Evolutionary conservation across 2,888 invertebrate species (phyloP).

Genomic region (Brenthis hecate): DNA sequence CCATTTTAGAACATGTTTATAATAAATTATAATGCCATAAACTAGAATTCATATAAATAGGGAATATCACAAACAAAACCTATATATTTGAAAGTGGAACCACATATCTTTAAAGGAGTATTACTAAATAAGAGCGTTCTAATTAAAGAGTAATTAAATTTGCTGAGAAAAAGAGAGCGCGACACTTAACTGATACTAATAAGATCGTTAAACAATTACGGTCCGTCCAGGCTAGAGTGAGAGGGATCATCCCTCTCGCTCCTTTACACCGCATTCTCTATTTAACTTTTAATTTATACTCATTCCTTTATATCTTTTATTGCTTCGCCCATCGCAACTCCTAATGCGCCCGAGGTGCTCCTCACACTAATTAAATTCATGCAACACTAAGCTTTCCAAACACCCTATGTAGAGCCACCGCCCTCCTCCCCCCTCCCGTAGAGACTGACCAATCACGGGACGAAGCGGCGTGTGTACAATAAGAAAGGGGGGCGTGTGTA

Average conservation of each 20-base stretch:
- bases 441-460: constrained; percentile 52
- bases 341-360: constrained; percentile 82
- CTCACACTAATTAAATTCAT: constrained; percentile 82
- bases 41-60: constrained; percentile 32
- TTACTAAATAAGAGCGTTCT: constrained; percentile 69
- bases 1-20: no score
- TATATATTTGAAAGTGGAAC: constrained; percentile 46
- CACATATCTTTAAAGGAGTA: constrained; percentile 61
- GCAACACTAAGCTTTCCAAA: constrained; percentile 77
- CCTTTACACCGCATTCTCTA: constrained; percentile 67
- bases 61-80: constrained; percentile 51
- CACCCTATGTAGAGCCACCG: constrained; percentile 54
- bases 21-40: no score
- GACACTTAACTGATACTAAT: constrained; percentile 83
- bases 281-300: constrained; percentile 83
- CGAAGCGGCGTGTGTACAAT: constrained; percentile 47
- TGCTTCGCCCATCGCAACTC: constrained; percentile 82
- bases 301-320: constrained; percentile 83
- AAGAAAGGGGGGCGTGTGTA: constrained; percentile 51
- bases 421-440: constrained; percentile 51
- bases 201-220: constrained; percentile 83
- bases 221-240: constrained; percentile 58
- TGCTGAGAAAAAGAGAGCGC: constrained; percentile 79
- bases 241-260: constrained; percentile 53
- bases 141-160: constrained; percentile 82